Conservation (phyloP, 2,113 vertebrate species). For the Origma solitaria region DNA sequence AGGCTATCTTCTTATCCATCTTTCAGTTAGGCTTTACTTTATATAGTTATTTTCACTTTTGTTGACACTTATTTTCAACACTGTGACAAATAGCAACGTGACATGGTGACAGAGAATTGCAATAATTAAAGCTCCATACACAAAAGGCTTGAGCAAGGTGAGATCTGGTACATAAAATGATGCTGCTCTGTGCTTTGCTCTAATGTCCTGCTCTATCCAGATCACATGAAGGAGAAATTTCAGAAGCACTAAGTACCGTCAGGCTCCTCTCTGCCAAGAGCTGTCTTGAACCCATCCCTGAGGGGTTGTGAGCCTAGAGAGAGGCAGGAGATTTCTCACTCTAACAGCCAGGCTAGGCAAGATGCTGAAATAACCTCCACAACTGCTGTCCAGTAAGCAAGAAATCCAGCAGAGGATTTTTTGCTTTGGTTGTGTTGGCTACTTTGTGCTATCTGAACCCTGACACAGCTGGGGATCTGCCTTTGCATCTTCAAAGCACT, state of each 20-base stretch:
- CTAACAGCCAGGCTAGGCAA: neutral
- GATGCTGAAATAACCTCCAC: neutral
- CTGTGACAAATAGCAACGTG: neutral
- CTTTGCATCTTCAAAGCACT: neutral
- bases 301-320: neutral
- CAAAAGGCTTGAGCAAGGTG: neutral
- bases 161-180: neutral
- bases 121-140: neutral
- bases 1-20: neutral
- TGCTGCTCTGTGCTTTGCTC: neutral
- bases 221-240: neutral
- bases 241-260: neutral
- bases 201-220: neutral
- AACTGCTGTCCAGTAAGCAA: neutral
- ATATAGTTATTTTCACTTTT: conserved; percentile 19
- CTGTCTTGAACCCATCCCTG: neutral
- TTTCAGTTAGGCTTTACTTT: neutral
- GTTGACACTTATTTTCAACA: neutral
- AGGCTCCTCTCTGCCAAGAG: neutral
- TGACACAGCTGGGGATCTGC: neutral
- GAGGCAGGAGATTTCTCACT: neutral
- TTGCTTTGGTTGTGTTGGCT: neutral
- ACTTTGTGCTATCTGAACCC: neutral
- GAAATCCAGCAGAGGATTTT: neutral
- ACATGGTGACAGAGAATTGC: neutral